Conservation (phyloP, 2,113 vertebrate genomes). For the Dolichotis patagonum region DNA sequence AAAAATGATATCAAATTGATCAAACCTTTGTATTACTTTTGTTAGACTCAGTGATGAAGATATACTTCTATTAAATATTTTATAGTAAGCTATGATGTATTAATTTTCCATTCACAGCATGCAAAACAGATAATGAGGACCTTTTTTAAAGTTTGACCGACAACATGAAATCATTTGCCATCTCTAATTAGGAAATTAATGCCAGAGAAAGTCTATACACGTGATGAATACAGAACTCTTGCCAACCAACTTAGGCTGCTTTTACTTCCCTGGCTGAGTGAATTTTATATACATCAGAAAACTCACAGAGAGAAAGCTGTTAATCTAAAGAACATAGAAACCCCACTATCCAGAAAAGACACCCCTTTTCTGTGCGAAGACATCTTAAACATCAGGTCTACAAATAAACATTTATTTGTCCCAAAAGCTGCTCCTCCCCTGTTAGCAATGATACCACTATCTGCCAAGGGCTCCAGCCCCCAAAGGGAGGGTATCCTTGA, state of each 20-base stretch:
- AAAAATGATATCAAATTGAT: conserved; percentile 53
- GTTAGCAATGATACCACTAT: background rate
- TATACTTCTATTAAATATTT: conserved; percentile 63
- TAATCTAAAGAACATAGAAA: background rate
- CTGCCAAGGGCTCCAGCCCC: background rate
- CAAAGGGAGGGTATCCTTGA: background rate
- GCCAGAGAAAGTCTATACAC: background rate
- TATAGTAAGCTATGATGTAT: conserved; percentile 64
- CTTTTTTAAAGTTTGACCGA: conserved; percentile 42
- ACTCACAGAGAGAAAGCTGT: conserved; percentile 20
- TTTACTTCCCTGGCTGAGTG: background rate
- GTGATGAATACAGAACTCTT: conserved; percentile 4
- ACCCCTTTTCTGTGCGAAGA: background rate
- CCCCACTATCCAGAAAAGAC: background rate
- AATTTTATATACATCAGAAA: conserved; percentile 4
- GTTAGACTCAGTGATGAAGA: conserved; percentile 55
- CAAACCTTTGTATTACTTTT: conserved; percentile 51
- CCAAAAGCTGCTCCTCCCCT: background rate
- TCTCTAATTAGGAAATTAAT: conserved; percentile 54
- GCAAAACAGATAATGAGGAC: conserved; percentile 30
- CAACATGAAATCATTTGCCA: conserved; percentile 59
- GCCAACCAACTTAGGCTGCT: background rate
- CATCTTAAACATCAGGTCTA: background rate
- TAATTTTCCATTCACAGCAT: conserved; percentile 34
- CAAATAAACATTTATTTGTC: background rate